Percentiles rank a stretch among this genome's conserved stretches.
Conservation (phyloP, 1,140 invertebrate species). For the Eriosoma lanigerum region DNA sequence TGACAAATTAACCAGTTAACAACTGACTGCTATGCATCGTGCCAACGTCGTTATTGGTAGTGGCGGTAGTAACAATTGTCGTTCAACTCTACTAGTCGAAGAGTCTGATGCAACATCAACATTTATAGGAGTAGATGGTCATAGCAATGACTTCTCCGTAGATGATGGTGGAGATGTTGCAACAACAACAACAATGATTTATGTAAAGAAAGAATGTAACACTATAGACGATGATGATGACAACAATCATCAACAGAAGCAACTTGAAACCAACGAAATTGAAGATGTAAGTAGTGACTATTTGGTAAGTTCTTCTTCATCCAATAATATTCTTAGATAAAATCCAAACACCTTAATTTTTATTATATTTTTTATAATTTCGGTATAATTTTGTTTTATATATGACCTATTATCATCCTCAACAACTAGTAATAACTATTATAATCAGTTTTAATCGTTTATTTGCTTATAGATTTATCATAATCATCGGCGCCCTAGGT, state of each 20-base stretch:
- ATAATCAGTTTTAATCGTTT: not conserved
- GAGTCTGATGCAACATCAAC: not conserved
- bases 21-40: not conserved
- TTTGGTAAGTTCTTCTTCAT: too few species aligned
- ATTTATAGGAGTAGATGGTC: not conserved
- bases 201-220: conserved; percentile 16
- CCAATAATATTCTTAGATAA: too few species aligned
- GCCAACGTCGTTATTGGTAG: not conserved
- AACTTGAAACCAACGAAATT: not conserved
- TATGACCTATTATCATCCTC: not conserved
- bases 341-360: too few species aligned
- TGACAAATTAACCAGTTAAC: too few species aligned
- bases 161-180: not conserved
- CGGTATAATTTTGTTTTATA: too few species aligned
- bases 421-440: not conserved
- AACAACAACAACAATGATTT: not conserved
- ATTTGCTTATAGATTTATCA: not conserved
- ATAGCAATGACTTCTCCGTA: not conserved
- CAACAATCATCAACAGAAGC: not conserved
- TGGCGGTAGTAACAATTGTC: not conserved
- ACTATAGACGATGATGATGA: not conserved
- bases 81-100: not conserved
- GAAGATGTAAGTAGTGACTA: conserved; percentile 9
- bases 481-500: not conserved
- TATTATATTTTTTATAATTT: too few species aligned